A percentile compares a stretch with the other conserved stretches of the same genome.
These are phyloP conservation scores for Athrips mouffetella DNA, from an alignment of 2,888 invertebrate genomes.

Conservation along the genomic window DNA sequence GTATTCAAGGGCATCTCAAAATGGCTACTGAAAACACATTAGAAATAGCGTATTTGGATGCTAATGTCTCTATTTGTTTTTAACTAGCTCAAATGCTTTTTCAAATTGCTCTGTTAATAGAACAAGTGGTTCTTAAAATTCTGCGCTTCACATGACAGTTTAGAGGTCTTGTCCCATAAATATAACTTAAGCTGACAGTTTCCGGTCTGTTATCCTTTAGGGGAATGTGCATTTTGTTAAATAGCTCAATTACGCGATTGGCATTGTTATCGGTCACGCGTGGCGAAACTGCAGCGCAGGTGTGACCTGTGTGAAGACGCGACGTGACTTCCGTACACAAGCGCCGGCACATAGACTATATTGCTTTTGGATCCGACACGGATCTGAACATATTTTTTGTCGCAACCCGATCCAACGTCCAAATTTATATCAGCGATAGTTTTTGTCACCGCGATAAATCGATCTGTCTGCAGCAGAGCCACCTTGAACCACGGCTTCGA, in stretches of 20 bases:
- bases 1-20: constrained; percentile 32
- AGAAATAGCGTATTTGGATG: constrained; percentile 8
- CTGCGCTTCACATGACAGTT: not conserved
- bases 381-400: constrained; percentile 16
- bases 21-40: constrained; percentile 4
- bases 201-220: constrained; percentile 61
- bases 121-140: not conserved
- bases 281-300: constrained; percentile 57
- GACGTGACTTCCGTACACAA: constrained; percentile 57
- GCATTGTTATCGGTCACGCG: constrained; percentile 68
- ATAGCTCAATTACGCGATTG: constrained; percentile 62
- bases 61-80: constrained; percentile 5
- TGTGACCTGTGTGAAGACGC: constrained; percentile 59
- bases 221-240: constrained; percentile 58
- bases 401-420: constrained; percentile 23
- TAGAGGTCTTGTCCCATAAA: constrained; percentile 12
- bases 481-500: constrained; percentile 67
- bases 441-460: constrained; percentile 51
- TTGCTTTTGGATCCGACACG: constrained; percentile 17
- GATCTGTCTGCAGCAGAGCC: constrained; percentile 40
- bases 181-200: constrained; percentile 32
- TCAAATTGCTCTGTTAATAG: constrained; percentile 19
- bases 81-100: constrained; percentile 12
- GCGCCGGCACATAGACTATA: constrained; percentile 11
- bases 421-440: constrained; percentile 33